Conservation (phyloP, 2,888 invertebrate genomes). For the Altica lythri region DNA sequence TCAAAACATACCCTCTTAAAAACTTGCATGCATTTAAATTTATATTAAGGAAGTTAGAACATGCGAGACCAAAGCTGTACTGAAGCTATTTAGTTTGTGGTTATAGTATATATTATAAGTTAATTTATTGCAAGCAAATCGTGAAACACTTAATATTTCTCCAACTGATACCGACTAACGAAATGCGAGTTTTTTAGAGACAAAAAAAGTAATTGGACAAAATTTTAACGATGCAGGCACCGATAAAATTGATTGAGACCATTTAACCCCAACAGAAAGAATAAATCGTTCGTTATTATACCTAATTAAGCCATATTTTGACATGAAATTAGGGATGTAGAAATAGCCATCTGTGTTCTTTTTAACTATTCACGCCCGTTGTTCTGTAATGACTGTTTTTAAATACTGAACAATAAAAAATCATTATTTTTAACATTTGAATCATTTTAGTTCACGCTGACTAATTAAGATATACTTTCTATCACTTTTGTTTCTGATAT, state of each 20-base stretch:
- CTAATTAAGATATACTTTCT: too few species aligned
- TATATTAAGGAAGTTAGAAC: slow-evolving; percentile 7
- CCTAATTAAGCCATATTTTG: slow-evolving; percentile 8
- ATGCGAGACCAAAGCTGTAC: background rate
- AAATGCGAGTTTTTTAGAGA: slow-evolving; percentile 4
- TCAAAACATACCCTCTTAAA: background rate
- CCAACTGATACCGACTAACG: slow-evolving; percentile 16
- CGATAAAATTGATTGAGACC: slow-evolving; percentile 17
- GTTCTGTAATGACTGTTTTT: too few species aligned
- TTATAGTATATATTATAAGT: slow-evolving; percentile 2
- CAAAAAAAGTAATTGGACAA: slow-evolving; percentile 19
- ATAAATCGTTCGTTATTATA: slow-evolving; percentile 12
- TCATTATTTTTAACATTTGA: too few species aligned
- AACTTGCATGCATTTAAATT: slow-evolving; percentile 8
- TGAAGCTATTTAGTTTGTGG: slow-evolving; percentile 3
- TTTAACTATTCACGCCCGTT: too few species aligned
- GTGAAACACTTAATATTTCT: slow-evolving; percentile 15
- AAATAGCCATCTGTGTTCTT: too few species aligned
- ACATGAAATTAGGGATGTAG: slow-evolving; percentile 1
- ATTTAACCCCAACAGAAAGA: slow-evolving; percentile 6
- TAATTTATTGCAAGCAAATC: slow-evolving; percentile 3
- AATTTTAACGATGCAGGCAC: slow-evolving; percentile 5
- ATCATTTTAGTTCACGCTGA: too few species aligned
- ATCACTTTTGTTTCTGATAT: too few species aligned
- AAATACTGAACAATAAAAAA: too few species aligned